Evolutionary conservation across 2,888 invertebrate genomes (phyloP), one percentile per base, ranked within the genome.

Genomic region (Philereme transversata): DNA sequence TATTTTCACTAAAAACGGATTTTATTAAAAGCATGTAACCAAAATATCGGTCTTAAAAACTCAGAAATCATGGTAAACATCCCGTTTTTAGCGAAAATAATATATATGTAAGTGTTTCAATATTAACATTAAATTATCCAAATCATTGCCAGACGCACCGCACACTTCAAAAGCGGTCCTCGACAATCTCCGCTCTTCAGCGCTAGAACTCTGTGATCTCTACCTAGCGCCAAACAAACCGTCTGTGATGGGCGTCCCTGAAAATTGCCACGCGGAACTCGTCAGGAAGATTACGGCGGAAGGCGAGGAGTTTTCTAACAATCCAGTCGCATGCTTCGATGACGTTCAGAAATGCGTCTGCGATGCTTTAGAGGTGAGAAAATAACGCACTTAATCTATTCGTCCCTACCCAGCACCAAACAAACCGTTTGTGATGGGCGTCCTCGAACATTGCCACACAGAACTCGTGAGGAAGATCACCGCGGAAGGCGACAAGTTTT

Each of bases 311-410:
- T 92, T 92, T 51, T 81, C 86, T 0, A 84, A 76, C 44, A 90
- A 86, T 46, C 89, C 92, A 0, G 95, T 96, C 60, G 90, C 93
- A 4, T 97, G 97, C 94, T 98, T 98, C 83, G 97, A 98, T 79
- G 96, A 96, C 64, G 94, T 97, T 11, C 96, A 97, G 84, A 92
- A 94, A 64, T 94, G 94, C 56, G 94, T 96, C 36, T 95, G 95
- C 65, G 95, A 87, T 63, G 91, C 91, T 43, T 74, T 92, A 9
- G 91, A 90, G 95, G 73, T 95, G 87, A 77, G 86, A 54, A n/a
- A 10, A 3, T 3, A 0, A 10, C 10, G 5, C 5, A 5, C n/a
- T 5, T 4, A 8, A 33, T 6, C 46, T 33, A 4, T 11, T 10
- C 11, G 40, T 4, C 7, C 7, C 36, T 40, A 8, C 40, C 40